Evolutionary conservation across 2,888 invertebrate species (phyloP).

Genomic region (Xylocampa areola): DNA sequence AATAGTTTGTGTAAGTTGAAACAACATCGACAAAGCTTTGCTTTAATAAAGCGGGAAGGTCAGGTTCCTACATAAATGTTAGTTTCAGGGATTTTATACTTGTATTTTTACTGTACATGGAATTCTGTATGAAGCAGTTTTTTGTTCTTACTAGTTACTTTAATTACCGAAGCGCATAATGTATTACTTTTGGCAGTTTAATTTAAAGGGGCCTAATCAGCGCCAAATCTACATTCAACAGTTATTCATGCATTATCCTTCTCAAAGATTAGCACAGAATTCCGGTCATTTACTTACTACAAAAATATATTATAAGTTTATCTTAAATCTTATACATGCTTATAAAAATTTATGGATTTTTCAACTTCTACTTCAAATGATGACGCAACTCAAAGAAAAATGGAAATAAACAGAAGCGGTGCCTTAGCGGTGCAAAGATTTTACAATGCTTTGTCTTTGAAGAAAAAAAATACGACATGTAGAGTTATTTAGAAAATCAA

Average conservation of each 20-base stretch:
- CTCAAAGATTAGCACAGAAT: constrained; percentile 36
- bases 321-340: constrained; percentile 54
- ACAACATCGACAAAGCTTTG: constrained; percentile 83
- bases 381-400: constrained; percentile 80
- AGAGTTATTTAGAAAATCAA: too few species aligned
- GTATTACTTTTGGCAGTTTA: constrained; percentile 18
- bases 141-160: constrained; percentile 18
- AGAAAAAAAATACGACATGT: constrained; percentile 7
- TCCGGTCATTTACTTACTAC: constrained; percentile 32
- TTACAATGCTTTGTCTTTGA: constrained; percentile 77
- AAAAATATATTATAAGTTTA: constrained; percentile 19
- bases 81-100: constrained; percentile 34
- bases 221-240: constrained; percentile 33
- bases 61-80: constrained; percentile 52
- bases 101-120: constrained; percentile 41
- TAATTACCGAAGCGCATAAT: constrained; percentile 23
- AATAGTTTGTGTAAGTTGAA: constrained; percentile 21
- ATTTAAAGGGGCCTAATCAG: constrained; percentile 10
- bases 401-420: constrained; percentile 78
- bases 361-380: constrained; percentile 69
- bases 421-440: constrained; percentile 80
- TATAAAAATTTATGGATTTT: constrained; percentile 52
- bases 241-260: constrained; percentile 43
- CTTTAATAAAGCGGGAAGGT: constrained; percentile 78
- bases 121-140: constrained; percentile 50